Base-by-base conservation (phyloP, 2,888 invertebrate genomes). In the Matsumyia berberina region DNA sequence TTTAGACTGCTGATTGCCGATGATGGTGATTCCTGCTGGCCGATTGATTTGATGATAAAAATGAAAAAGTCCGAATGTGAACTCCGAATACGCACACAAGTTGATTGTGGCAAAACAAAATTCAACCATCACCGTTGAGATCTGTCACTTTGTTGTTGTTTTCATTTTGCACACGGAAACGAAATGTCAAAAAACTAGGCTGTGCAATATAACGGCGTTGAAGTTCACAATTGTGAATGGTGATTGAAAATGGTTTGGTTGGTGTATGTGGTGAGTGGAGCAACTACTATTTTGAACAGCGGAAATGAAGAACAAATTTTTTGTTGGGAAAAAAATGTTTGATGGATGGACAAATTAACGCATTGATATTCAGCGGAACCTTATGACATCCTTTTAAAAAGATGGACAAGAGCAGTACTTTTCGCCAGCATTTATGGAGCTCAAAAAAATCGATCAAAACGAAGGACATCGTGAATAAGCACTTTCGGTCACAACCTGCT, bases 91-190 rank as follows among this genome's bases (percentile, higher is more conserved):
- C 57, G 58, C 64, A 69, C 17, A 51, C 44, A 64, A 80, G 51
- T 69, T 80, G 53, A 57, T 78, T 72, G 67, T 64, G 69, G 73
- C 64, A 74, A 79, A 85, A 85, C 69, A 85, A 85, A 74, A 79
- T 58, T 15, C 31, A 73, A 42, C 42, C 29, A 62, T 58, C 42
- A 64, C 4, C n/a, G n/a, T 24, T 51, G 12, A 29, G 24, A 73
- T 29, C 78, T 78, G 82, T 78, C 82, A 83, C 31, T 73, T 73
- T 49, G 24, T 46, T 66, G 44, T 70, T 55, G 46, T 67, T 55
- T 37, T 78, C 46, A 35, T 73, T 70, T 67, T 67, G 55, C 60
- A 49, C 19, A 42, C 35, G 51, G 57, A 42, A 51, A 5, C 2
- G 67, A 66, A 67, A 55, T 62, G 82, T 78, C 82, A 83, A 73